Evolutionary conservation across 2,888 invertebrate genomes (phyloP), one percentile per base, ranked within the genome.

Genomic region (Latrodectus hesperus): DNA sequence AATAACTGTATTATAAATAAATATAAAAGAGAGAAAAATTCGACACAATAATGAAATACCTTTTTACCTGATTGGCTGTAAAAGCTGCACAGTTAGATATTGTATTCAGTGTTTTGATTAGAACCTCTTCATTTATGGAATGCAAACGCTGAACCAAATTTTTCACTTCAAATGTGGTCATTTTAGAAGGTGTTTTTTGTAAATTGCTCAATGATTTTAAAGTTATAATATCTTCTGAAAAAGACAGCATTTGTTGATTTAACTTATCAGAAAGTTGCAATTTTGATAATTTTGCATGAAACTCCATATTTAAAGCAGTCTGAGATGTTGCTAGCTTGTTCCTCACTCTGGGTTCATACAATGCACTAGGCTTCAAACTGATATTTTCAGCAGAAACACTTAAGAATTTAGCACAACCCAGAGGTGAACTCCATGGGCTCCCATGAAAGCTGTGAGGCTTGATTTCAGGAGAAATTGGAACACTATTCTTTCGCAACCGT

Each of bases 61-160:
- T 38, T 38, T 38, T 12, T 90, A 93, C 94, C 92, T 93, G 93
- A 91, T 93, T 94, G 75, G 91, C 91, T 67, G 93, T 92, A 90
- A 94, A 94, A 14, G 93, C 93, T 12, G 93, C 93, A 91, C 93
- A 93, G 90, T 93, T 93, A 80, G 93, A 92, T 78, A 94, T 92
- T 60, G 93, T 93, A n/a, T 92, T 92, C 55, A 94, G 91, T 14
- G 93, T 93, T 88, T 93, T 92, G 90, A 93, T 92, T 65, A 93
- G 91, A 5, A 94, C 91, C 12, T 92, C 92, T 75, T 92, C 92
- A 90, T 94, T 93, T 71, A 92, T 92, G n/a, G 93, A 92, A 80
- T 92, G 92, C 55, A 94, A 91, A 38, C 94, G 91, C 38, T 92
- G 92, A 51, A 93, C 93, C 76, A 93, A 90, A 88, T 92, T 92